Base-by-base conservation (phyloP, 2,797 vertebrate genomes). In the Cercopithecus hamlyni region DNA sequence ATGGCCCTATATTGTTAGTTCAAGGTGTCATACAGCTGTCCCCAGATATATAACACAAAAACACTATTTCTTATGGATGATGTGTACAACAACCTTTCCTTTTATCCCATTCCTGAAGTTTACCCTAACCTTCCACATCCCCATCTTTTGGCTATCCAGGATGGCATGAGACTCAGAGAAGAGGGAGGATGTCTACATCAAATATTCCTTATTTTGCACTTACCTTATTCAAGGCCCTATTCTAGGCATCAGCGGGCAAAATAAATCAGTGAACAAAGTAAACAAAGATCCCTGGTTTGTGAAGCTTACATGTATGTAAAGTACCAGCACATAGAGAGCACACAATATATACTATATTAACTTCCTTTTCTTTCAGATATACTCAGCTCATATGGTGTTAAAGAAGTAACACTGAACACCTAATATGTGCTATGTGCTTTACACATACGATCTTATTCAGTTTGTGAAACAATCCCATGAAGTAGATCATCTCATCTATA, bases 401-500 rank as follows among this genome's bases (percentile, higher is more conserved):
- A 81, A 77, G 19, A 91, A 91, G 2, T 86, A 70, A 77, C 8
- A 45, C 48, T 36, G 50, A 94, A 52, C 4, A 39, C 30, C 39
- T 50, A 82, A 14, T 86, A 67, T 91, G 45, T 96, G 24, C 19
- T 41, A 4, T 72, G 36, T 87, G 22, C 8, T 67, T 88, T 82
- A 81, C 4, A 20, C 27, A 13, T 94, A 55, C 85, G 41, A 64
- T 92, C 4, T 91, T 85, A 85, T 50, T 76, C 43, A 91, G 36
- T 73, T 5, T 9, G 67, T 81, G 70, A 89, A 94, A 90, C 33
- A 92, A 89, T 4, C 10, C 9, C 12, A 85, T 43, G 27, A 93
- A 90, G 48, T 67, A 86, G 57, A 96, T 73, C 5, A 41, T 92
- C 33, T 97, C 45, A 90, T 90, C 11, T 94, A 95, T 11, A 43